phyloP scores from a whole-genome alignment of 2,888 invertebrate species.

The Hydrotaea diabolus region DNA sequence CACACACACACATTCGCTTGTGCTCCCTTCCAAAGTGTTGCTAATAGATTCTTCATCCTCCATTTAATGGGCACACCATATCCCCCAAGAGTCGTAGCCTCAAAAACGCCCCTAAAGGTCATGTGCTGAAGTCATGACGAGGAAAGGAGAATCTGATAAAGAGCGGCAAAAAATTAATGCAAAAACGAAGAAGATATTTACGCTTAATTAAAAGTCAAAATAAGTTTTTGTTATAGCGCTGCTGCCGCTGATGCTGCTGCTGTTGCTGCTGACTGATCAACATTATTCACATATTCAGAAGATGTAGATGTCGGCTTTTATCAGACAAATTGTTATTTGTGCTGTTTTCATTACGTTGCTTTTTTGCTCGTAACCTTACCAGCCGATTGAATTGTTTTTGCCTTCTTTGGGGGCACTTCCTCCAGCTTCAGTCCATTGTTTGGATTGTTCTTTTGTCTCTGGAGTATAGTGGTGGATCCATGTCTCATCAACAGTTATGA shows the following conservation, averaged over 20 bases:
- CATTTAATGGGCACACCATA: slow-evolving; percentile 18
- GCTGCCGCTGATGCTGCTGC: neutral
- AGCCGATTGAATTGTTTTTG: too few species aligned
- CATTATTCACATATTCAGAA: neutral
- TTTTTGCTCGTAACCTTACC: too few species aligned
- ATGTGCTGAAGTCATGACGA: neutral
- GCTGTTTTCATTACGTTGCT: neutral
- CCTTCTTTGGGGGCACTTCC: too few species aligned
- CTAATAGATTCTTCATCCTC: slow-evolving; percentile 25
- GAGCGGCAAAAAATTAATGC: neutral
- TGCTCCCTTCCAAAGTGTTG: neutral
- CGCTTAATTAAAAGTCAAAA: slow-evolving; percentile 48
- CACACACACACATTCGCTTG: neutral
- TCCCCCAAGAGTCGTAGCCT: neutral
- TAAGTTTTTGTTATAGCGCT: neutral
- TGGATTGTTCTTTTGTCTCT: too few species aligned
- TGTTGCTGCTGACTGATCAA: slow-evolving; percentile 19
- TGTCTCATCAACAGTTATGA: too few species aligned
- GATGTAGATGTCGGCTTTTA: slow-evolving; percentile 5
- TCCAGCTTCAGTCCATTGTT: too few species aligned
- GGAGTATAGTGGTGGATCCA: too few species aligned
- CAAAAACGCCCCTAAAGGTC: slow-evolving; percentile 6
- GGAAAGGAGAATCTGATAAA: slow-evolving; percentile 11
- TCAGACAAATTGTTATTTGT: slow-evolving; percentile 12
- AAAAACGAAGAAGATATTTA: slow-evolving; percentile 10